These are phyloP conservation scores for Smittia sp. DNA, from an alignment of 2,888 invertebrate genomes.

Conservation along the genomic window DNA sequence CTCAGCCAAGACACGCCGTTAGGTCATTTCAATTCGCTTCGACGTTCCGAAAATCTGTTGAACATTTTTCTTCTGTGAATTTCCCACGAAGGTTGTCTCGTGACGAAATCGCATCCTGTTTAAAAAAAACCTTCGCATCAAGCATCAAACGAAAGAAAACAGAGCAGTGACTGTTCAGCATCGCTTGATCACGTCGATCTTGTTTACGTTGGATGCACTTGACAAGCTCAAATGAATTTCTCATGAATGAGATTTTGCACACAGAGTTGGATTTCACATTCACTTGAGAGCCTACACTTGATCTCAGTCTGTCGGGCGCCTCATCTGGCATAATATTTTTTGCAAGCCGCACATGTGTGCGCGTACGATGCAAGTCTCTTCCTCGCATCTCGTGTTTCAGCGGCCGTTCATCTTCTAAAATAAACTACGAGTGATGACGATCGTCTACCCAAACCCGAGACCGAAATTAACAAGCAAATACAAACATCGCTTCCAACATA, in stretches of 20 bases:
- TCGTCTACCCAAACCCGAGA: neutral
- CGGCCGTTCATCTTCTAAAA: neutral
- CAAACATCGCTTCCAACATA: slow-evolving; percentile 7
- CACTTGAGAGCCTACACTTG: neutral
- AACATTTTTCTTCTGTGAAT: neutral
- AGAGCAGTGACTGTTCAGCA: neutral
- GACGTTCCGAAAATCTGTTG: neutral
- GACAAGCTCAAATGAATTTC: neutral
- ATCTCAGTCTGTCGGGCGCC: neutral
- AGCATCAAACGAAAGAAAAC: neutral
- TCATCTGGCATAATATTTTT: neutral
- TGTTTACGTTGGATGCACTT: neutral
- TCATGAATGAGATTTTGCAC: neutral
- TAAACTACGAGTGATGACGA: neutral
- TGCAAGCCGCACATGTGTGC: slow-evolving; percentile 19
- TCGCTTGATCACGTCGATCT: neutral
- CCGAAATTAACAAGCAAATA: neutral
- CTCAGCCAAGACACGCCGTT: neutral
- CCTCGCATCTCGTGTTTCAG: neutral
- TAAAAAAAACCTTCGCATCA: neutral
- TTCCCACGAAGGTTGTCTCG: too few relatives aligned
- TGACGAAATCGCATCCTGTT: slow-evolving; percentile 3
- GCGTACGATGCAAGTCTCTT: neutral
- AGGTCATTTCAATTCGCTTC: neutral
- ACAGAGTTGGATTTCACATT: slow-evolving; percentile 3